A percentile compares a stretch with the other conserved stretches of the same genome.
phyloP scores from a whole-genome alignment of 2,113 vertebrate genomes.

The Vimba vimba region DNA sequence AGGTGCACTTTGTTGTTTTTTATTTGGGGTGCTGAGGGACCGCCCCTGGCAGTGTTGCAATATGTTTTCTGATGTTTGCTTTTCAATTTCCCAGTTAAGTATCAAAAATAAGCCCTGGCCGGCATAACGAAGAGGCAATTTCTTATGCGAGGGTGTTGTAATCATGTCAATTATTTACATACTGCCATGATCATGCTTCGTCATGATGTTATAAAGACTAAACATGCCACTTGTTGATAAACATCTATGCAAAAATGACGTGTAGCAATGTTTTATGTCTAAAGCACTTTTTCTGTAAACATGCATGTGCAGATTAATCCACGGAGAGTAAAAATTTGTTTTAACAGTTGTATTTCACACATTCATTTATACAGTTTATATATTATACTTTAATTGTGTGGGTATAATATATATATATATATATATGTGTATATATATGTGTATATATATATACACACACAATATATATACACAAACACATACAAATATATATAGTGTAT shows the following conservation, averaged over 20 bases:
- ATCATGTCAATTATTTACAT: conserved; percentile 44
- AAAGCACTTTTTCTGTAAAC: background rate
- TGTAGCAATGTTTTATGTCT: conserved; percentile 38
- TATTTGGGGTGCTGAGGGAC: conserved; percentile 63
- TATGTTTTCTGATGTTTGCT: conserved; percentile 69
- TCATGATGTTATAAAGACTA: conserved; percentile 29
- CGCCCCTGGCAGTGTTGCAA: conserved; percentile 65
- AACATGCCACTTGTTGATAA: conserved; percentile 47
- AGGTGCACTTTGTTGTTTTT: conserved; percentile 70
- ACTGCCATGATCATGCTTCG: conserved; percentile 15
- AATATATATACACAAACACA: no score
- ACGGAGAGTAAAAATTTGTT: conserved; percentile 1
- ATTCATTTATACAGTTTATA: no score
- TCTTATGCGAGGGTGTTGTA: conserved; percentile 27
- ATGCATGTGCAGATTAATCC: background rate
- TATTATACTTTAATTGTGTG: no score
- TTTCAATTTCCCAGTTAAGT: conserved; percentile 68
- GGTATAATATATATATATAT: no score
- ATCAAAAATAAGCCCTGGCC: conserved; percentile 64
- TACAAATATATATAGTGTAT: no score
- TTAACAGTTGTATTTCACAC: background rate
- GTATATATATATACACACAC: no score
- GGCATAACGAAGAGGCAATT: conserved; percentile 49
- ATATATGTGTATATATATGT: no score
- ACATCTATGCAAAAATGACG: conserved; percentile 41